These are phyloP conservation scores for Ambastaia sidthimunki DNA, from an alignment of 2,797 vertebrate genomes.

Conservation along the genomic window DNA sequence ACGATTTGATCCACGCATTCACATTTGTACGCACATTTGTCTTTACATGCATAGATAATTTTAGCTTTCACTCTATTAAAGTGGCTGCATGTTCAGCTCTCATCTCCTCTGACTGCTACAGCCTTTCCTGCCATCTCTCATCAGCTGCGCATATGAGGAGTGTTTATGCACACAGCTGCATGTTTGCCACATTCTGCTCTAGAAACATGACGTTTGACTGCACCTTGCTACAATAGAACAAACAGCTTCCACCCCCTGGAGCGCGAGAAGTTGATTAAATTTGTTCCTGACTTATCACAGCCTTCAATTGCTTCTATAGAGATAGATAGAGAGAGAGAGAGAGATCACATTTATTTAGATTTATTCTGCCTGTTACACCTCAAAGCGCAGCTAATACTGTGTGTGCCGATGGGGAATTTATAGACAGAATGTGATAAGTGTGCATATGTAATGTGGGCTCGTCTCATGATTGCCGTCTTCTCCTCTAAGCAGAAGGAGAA, in stretches of 20 bases:
- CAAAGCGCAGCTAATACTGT: conserved; percentile 40
- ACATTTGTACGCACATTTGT: not conserved
- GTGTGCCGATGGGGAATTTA: conserved; percentile 4
- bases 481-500: not conserved
- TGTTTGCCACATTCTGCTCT: conserved; percentile 45
- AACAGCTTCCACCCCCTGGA: conserved; percentile 51
- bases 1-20: not conserved
- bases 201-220: conserved; percentile 57
- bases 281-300: conserved; percentile 49
- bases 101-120: conserved; percentile 6
- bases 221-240: conserved; percentile 51
- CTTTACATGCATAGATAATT: not conserved
- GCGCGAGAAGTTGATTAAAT: conserved; percentile 54
- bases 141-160: conserved; percentile 7
- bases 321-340: conserved; percentile 14
- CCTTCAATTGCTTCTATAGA: conserved; percentile 35
- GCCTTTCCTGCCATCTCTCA: conserved; percentile 30
- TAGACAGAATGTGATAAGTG: conserved; percentile 37
- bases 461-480: not conserved
- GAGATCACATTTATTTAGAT: conserved; percentile 45
- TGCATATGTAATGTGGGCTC: conserved; percentile 24
- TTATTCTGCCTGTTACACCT: conserved; percentile 54
- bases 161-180: conserved; percentile 1
- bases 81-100: not conserved
- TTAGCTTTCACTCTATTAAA: conserved; percentile 33